Base-by-base conservation (phyloP, 2,113 vertebrate species). In the Ammodytes marinus region DNA sequence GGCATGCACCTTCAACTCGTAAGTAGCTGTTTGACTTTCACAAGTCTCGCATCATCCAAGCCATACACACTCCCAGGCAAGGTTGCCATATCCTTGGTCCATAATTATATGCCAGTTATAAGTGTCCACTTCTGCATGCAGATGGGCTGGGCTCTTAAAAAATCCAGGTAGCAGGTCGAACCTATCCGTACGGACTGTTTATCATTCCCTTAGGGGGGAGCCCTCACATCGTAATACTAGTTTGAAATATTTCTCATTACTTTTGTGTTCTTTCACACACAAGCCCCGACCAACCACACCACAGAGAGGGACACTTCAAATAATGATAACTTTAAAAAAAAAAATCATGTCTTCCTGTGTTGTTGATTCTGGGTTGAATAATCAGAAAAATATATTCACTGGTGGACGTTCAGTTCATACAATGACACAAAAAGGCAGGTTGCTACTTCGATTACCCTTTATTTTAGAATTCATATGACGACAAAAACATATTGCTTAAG, bases 21-120 rank as follows among this genome's bases (percentile, higher is more conserved):
- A 95, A 95, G 94, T 95, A 95, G 89, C 89, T 93, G 90, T 95
- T 96, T 95, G 95, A 96, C 95, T 96, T 96, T 96, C 95, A 93
- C 92, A 94, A 94, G 92, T 95, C 94, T 93, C 93, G 58, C 88
- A 89, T 92, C 93, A 91, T 90, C 82, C 87, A 69, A 79, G 85
- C 86, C 27, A 76, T 79, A 83, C 80, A 71, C 91, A 88, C 92
- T 94, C 87, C 84, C 90, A 90, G 86, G 89, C 95, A 96, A 96
- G 95, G 95, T 95, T 93, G 93, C 86, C 52, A 84, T 93, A 93
- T 92, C 94, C 95, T 95, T 95, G 94, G 84, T 88, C 85, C 81
- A 83, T 93, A 93, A 93, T 92, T 92, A 93, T 93, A 94, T 95
- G 94, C 92, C 94, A 93, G 91, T 93, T 93, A 91, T 81, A 94